A percentile compares a stretch with the other conserved stretches of the same genome.
These are phyloP conservation scores for Harpagoxenus sublaevis DNA, from an alignment of 2,888 invertebrate genomes.

Conservation along the genomic window DNA sequence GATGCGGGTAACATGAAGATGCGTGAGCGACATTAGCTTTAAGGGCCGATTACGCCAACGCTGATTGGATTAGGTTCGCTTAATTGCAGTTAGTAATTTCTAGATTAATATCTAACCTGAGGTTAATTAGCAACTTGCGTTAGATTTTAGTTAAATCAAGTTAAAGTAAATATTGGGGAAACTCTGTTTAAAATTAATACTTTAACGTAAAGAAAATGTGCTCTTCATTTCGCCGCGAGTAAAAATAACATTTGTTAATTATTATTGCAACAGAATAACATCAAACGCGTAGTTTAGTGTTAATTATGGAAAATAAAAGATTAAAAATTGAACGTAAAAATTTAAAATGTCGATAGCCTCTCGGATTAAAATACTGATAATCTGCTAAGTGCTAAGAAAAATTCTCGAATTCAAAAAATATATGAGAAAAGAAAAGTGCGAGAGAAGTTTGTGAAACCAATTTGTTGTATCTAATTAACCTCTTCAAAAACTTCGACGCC, in stretches of 20 bases:
- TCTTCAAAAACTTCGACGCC: neutral
- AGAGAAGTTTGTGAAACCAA: neutral
- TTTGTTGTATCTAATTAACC: neutral
- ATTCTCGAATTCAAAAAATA: neutral
- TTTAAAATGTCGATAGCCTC: neutral
- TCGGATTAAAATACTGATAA: neutral
- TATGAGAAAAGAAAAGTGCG: neutral
- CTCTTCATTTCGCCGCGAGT: neutral
- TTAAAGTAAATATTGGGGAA: neutral
- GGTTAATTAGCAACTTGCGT: slow-evolving; percentile 12
- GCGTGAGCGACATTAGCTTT: slow-evolving; percentile 42
- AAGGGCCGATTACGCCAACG: slow-evolving; percentile 31
- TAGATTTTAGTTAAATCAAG: slow-evolving; percentile 3
- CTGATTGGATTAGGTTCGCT: slow-evolving; percentile 22
- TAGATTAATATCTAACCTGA: slow-evolving; percentile 35
- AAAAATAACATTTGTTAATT: neutral
- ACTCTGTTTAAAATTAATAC: neutral
- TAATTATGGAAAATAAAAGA: neutral
- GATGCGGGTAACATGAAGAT: slow-evolving; percentile 39
- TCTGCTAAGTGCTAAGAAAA: neutral
- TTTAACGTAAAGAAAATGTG: neutral
- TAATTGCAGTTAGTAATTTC: slow-evolving; percentile 31
- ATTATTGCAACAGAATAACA: neutral
- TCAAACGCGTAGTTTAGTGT: neutral
- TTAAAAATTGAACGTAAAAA: neutral